Evolutionary conservation across 2,113 vertebrate species (phyloP), one percentile per base, ranked within the genome.

Genomic region (Nyctibius bracteatus): DNA sequence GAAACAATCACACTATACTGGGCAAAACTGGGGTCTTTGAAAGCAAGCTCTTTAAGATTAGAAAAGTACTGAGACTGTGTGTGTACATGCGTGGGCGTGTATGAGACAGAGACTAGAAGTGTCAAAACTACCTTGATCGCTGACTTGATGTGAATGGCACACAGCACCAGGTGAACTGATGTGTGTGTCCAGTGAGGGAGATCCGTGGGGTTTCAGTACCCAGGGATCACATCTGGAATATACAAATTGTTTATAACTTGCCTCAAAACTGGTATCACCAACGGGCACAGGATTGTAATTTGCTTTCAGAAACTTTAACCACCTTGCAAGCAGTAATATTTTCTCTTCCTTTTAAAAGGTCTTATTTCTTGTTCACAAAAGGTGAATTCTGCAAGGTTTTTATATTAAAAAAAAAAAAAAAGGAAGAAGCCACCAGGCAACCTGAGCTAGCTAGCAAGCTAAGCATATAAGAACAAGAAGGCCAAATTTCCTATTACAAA

Each of bases 21-120:
- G 55, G 35, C 7, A 55, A 52, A 72, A 52, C 0, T 41, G 15
- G 46, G 10, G 12, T 39, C 65, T 67, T 31, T 18, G 58, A 67
- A 65, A 52, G 21, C 16, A 57, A 67, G 28, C 4, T 63, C 13
- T 54, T 24, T 15, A 39, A 39, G 28, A 55, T 39, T 17, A 65
- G 51, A 59, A 51, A 18, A 3, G 3, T 7, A 37, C 37, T 23
- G 21, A 67, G 30, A 17, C 5, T 12, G 37, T 7, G 5, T 10
- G 22, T 11, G 21, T 4, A 23, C 20, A 4, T 1, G 10, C 12
- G 66, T 22, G 31, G n/a, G 30, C 0, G 1, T 8, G 31, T 22
- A 20, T 3, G 47, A 47, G 57, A 65, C 83, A 41, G 44, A 70
- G 27, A 49, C 43, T 24, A 14, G 25, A 41, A 58, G n/a, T 59